phyloP scores from a whole-genome alignment of 2,113 vertebrate species.

The Steatornis caripensis region DNA sequence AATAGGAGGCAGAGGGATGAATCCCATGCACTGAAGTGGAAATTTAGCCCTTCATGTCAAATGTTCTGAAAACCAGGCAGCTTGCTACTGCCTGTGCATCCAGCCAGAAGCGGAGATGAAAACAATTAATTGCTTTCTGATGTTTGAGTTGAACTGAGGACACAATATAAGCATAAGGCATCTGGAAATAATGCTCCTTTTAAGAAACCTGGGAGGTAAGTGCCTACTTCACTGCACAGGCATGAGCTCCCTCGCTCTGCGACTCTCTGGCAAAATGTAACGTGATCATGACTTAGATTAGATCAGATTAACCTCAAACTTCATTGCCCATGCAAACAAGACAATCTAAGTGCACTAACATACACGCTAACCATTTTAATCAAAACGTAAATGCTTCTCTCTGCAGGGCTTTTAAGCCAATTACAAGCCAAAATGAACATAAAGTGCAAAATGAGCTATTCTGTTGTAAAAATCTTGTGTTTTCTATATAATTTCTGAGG shows the following conservation, averaged over 20 bases:
- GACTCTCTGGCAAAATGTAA: background rate
- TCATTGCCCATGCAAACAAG: background rate
- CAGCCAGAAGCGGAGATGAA: background rate
- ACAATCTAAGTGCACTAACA: background rate
- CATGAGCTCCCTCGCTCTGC: background rate
- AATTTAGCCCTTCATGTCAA: background rate
- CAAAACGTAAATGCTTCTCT: background rate
- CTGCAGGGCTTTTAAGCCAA: slow-evolving; percentile 18
- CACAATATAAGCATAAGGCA: background rate
- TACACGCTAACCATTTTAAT: background rate
- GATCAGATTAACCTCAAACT: slow-evolving; percentile 12
- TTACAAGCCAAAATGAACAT: background rate
- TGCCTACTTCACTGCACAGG: background rate
- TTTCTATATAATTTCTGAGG: background rate
- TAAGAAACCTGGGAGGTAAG: background rate
- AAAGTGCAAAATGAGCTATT: background rate
- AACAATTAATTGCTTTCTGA: slow-evolving; percentile 22
- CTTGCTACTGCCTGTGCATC: background rate
- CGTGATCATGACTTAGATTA: background rate
- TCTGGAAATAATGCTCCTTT: slow-evolving; percentile 4
- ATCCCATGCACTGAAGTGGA: background rate
- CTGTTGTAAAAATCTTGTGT: background rate
- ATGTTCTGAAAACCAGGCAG: background rate
- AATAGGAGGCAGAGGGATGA: background rate
- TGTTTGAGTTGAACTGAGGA: slow-evolving; percentile 6